Evolutionary conservation across 53 echinoderm and acorn worm genomes (phyloP), one percentile per base, ranked within the genome.

Genomic region (Echinometra lucunter): DNA sequence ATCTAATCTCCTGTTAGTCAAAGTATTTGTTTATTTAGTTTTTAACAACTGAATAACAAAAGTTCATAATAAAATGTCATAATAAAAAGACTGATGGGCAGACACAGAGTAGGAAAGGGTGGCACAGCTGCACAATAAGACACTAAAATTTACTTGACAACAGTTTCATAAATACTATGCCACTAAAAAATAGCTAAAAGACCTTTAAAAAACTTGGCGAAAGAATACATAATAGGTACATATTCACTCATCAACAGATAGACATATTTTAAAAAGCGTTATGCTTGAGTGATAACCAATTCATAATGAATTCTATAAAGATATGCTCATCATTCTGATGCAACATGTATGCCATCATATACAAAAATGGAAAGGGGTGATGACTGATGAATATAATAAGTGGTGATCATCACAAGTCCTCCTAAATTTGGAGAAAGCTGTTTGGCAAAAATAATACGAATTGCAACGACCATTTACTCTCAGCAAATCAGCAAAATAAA

Each of bases 1-100:
- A 78, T 78, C 42, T 35, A 78, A 78, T 78, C 35, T 78, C 78
- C 42, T 78, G 78, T 78, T 78, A 78, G 78, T 78, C 19, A 75
- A 75, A 37, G 3, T 40, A 75, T 38, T 75, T 40, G n/a, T n/a
- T n/a, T n/a, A n/a, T n/a, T n/a, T n/a, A n/a, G n/a, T n/a, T n/a
- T n/a, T n/a, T n/a, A n/a, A n/a, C n/a, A n/a, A n/a, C n/a, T n/a
- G n/a, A n/a, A n/a, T n/a, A n/a, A n/a, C n/a, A n/a, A n/a, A n/a
- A n/a, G n/a, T n/a, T n/a, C n/a, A n/a, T n/a, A n/a, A n/a, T n/a
- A n/a, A n/a, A 17, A 35, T 34, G 32, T 69, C 11, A 69, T 11
- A 66, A 47, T 11, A 53, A 53, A 13, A 53, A 35, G 34, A 72
- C 35, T 19, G 23, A 23, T 78, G 78, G 78, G 21, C 78, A 38